Evolutionary conservation across 2,888 invertebrate species (phyloP).

Genomic region (Conomelus anceps): DNA sequence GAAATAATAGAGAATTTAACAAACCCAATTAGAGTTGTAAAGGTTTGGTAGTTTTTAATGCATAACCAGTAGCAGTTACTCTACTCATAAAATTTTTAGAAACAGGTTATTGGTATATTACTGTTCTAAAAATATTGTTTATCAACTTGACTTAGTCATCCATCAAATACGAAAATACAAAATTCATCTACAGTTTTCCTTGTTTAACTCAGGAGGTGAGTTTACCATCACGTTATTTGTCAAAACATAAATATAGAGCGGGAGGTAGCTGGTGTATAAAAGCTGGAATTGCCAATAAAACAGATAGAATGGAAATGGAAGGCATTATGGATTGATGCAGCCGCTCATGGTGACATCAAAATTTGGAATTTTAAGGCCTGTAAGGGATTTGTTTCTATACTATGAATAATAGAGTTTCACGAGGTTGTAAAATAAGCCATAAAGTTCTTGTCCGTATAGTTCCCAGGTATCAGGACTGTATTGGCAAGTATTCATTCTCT

Average conservation of each 20-base stretch:
- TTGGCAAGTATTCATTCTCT: neutral
- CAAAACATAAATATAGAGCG: neutral
- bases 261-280: neutral
- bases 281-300: neutral
- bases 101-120: too few species aligned
- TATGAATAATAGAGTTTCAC: neutral
- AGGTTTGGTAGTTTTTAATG: too few species aligned
- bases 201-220: neutral
- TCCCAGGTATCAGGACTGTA: neutral
- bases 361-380: neutral
- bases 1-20: too few species aligned
- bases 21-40: too few species aligned
- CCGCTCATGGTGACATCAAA: neutral
- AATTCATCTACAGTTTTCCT: neutral
- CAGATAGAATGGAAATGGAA: neutral
- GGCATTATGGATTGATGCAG: neutral
- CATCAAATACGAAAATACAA: neutral
- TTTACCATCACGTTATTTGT: neutral
- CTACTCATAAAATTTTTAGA: too few species aligned
- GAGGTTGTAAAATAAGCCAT: neutral
- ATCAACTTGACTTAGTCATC: neutral
- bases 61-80: too few species aligned
- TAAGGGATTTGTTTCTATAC: neutral
- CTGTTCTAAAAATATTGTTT: too few species aligned
- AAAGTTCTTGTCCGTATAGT: neutral